Evolutionary conservation across 2,113 vertebrate species (phyloP).

Genomic region (Cyanoliseus patagonus): DNA sequence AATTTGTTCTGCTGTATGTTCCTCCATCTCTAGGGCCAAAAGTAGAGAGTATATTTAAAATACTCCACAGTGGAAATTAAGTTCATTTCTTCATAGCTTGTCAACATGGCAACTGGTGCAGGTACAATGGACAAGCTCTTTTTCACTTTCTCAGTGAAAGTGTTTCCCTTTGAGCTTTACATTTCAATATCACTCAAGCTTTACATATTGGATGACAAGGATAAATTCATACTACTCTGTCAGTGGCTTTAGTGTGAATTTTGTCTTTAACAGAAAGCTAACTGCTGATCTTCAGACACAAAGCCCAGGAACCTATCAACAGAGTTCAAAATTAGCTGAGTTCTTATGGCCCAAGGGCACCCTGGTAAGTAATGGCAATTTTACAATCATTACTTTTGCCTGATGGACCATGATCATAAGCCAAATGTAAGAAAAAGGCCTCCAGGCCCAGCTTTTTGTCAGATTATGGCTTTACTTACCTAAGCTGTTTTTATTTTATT

Average conservation of each 20-base stretch:
- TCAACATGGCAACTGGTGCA: not conserved
- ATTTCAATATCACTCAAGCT: not conserved
- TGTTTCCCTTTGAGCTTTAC: not conserved
- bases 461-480: slow-evolving; percentile 56
- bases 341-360: slow-evolving; percentile 25
- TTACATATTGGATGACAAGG: slow-evolving; percentile 4
- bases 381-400: slow-evolving; percentile 45
- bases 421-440: slow-evolving; percentile 62
- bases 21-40: not conserved
- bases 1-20: not conserved
- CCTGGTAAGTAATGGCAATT: slow-evolving; percentile 41
- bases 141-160: not conserved
- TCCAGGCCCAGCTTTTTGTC: slow-evolving; percentile 50
- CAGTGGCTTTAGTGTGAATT: slow-evolving; percentile 1
- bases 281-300: slow-evolving; percentile 46
- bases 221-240: slow-evolving; percentile 22
- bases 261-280: slow-evolving; percentile 54
- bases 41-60: not conserved
- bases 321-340: slow-evolving; percentile 59
- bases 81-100: not conserved
- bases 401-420: slow-evolving; percentile 33
- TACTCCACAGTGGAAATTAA: not conserved
- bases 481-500: slow-evolving; percentile 64
- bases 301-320: slow-evolving; percentile 45
- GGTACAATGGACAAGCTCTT: not conserved